Conservation (phyloP, 2,888 invertebrate species). For the Rhabditophanes sp. region DNA sequence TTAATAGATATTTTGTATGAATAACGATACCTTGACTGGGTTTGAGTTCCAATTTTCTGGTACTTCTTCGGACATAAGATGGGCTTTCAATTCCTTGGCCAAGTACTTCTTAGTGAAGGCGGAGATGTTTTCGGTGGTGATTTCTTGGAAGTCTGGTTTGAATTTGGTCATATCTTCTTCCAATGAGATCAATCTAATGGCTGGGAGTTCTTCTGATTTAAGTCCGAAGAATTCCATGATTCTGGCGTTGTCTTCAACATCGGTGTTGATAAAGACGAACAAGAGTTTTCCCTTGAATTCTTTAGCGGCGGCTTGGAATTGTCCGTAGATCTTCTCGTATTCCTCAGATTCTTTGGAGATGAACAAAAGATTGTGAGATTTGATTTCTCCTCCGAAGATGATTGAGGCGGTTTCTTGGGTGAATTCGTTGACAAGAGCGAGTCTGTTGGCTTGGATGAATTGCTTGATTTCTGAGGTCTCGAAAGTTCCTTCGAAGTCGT, state of each 20-base stretch:
- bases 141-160: conserved; percentile 60
- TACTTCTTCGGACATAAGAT: conserved; percentile 76
- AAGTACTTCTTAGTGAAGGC: conserved; percentile 74
- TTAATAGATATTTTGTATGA: conserved; percentile 85
- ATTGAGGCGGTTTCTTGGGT: conserved; percentile 66
- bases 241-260: conserved; percentile 82
- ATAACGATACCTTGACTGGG: conserved; percentile 59
- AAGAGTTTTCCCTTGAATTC: conserved; percentile 77
- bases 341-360: conserved; percentile 68
- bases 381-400: conserved; percentile 93
- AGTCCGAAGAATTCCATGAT: conserved; percentile 99
- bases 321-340: conserved; percentile 63
- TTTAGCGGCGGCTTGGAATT: conserved; percentile 67
- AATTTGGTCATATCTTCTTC: conserved; percentile 95
- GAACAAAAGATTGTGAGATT: conserved; percentile 86
- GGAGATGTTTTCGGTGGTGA: conserved; percentile 57
- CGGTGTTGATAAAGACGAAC: conserved; percentile 84
- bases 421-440: conserved; percentile 44
- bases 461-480: conserved; percentile 13
- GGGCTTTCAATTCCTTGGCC: conserved; percentile 81
- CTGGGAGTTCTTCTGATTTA: conserved; percentile 62
- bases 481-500: conserved; percentile 30
- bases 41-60: conserved; percentile 92
- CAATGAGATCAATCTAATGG: conserved; percentile 61
- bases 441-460: conserved; percentile 42